Evolutionary conservation across 2,888 invertebrate species (phyloP).

Genomic region (Entomobrya proxima): DNA sequence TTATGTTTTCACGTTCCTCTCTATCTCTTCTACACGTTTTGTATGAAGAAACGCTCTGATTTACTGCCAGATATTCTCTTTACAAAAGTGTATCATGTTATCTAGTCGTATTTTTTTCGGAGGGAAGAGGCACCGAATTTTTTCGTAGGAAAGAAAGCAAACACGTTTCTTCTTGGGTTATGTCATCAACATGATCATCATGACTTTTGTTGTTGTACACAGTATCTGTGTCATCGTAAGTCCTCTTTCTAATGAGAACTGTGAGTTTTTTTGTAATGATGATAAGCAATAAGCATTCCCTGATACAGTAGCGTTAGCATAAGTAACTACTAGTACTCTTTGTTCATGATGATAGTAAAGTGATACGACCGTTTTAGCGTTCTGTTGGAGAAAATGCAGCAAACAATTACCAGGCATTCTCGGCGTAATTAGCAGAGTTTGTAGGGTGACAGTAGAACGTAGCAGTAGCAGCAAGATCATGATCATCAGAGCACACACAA

Average conservation of each 20-base stretch:
- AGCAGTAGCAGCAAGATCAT: background rate
- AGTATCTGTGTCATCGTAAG: background rate
- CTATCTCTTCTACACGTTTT: background rate
- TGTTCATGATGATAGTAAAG: constrained; percentile 7
- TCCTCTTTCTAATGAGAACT: background rate
- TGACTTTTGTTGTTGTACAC: no score
- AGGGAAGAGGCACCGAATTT: background rate
- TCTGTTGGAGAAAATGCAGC: background rate
- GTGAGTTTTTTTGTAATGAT: background rate
- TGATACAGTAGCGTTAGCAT: background rate
- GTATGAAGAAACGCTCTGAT: background rate
- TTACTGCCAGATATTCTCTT: background rate
- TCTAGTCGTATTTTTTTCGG: background rate
- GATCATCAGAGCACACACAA: background rate
- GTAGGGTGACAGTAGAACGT: constrained; percentile 12
- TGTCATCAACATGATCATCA: constrained; percentile 11
- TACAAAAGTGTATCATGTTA: background rate
- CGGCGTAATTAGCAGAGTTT: constrained; percentile 53
- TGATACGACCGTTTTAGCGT: constrained; percentile 28
- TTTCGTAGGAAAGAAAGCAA: background rate
- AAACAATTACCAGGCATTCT: constrained; percentile 37
- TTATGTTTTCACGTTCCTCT: no score
- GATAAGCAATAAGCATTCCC: background rate
- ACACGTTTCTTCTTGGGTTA: background rate
- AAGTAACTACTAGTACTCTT: background rate